Base-by-base conservation (phyloP, 2,888 invertebrate species). In the Ephialtes manifestator region DNA sequence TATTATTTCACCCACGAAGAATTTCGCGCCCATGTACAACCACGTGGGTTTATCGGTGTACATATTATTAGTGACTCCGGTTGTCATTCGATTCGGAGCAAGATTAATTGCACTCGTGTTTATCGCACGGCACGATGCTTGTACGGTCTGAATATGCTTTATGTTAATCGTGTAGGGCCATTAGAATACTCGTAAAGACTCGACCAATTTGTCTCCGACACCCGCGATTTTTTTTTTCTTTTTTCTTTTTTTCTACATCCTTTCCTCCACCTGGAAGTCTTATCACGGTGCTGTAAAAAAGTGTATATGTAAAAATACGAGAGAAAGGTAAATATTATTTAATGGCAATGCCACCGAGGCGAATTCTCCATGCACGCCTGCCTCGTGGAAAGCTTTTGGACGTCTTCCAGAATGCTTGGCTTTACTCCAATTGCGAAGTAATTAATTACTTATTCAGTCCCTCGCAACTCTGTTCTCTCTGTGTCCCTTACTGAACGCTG, bases 361-460 rank as follows among this genome's bases (percentile, higher is more conserved):
- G 71, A 80, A 82, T 82, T 86, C 63, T 60, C 63, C n/a, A n/a
- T 48, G 75, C 60, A 39, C 55, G 74, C 35, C 53, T 75, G 77
- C 83, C 82, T 81, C 83, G 84, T 48, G 77, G 46, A 84, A 76
- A 85, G 76, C 58, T 84, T 86, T 87, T 88, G 88, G 88, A 88
- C 81, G 79, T 86, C 84, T 87, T 87, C 88, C 87, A 88, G 86
- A 84, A 86, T 88, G 65, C 84, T 87, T 88, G 86, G 87, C 87
- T 81, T 60, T 70, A 80, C 81, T 87, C 88, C 87, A 88, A 88
- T 88, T 85, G 85, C 81, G 68, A 79, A 82, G 86, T 88, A 88
- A 88, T 88, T 87, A 87, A 88, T 88, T 86, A 86, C 86, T 86
- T 87, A 87, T 88, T 88, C 87, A 87, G 85, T 77, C 71, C 81